These are phyloP conservation scores for Picathartes gymnocephalus DNA, from an alignment of 2,113 vertebrate genomes.

Conservation along the genomic window DNA sequence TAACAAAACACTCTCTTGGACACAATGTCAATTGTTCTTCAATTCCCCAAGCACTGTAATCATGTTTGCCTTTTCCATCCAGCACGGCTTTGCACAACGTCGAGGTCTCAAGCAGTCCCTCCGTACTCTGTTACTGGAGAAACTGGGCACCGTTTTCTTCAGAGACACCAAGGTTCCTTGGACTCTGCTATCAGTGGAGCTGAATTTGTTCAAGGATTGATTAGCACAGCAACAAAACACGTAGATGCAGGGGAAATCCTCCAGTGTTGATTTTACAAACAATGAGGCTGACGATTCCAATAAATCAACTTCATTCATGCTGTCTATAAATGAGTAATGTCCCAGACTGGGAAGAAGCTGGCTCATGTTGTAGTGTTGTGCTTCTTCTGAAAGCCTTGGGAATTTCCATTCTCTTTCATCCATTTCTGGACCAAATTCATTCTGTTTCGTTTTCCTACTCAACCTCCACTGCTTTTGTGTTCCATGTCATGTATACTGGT, in stretches of 20 bases:
- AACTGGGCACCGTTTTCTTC: background rate
- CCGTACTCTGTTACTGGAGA: background rate
- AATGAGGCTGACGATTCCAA: background rate
- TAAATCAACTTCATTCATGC: conserved; percentile 39
- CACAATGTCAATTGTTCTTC: background rate
- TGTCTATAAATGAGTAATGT: conserved; percentile 35
- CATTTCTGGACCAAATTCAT: background rate
- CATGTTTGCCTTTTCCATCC: background rate
- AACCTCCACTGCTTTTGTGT: background rate
- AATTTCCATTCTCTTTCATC: conserved; percentile 17
- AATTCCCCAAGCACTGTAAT: background rate
- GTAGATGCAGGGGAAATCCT: background rate
- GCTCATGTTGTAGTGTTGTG: background rate
- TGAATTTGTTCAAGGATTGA: conserved; percentile 7
- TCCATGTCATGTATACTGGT: background rate
- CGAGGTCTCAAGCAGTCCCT: background rate
- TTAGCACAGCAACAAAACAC: conserved; percentile 3
- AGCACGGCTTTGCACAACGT: background rate
- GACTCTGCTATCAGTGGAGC: background rate
- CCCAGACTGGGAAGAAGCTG: conserved; percentile 4
- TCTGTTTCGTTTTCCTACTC: conserved; percentile 18
- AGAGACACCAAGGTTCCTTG: background rate
- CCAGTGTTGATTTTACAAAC: conserved; percentile 19
- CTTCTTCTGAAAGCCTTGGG: conserved; percentile 1
- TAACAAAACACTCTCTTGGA: background rate